Percentiles rank a stretch among this genome's conserved stretches.
Evolutionary conservation across 1,140 invertebrate genomes (phyloP).

Genomic region (Bombus pyrosoma): DNA sequence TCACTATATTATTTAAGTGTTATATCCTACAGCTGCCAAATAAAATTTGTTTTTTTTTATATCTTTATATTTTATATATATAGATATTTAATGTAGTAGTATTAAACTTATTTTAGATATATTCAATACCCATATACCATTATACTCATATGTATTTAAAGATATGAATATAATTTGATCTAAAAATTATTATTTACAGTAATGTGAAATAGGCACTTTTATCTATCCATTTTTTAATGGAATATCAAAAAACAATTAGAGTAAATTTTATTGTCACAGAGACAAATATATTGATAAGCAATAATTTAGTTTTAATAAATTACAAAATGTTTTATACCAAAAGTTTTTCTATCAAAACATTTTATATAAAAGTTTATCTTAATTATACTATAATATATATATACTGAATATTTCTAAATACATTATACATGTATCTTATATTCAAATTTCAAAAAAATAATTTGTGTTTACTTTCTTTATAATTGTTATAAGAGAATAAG

Average conservation of each 20-base stretch:
- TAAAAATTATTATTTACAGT: not conserved
- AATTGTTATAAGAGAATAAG: conserved; percentile 3
- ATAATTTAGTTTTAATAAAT: not conserved
- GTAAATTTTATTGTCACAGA: conserved; percentile 24
- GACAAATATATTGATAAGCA: not conserved
- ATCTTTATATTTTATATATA: not conserved
- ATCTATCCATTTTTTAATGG: not conserved
- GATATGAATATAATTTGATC: not conserved
- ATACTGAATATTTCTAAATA: not conserved
- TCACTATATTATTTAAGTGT: conserved; percentile 20
- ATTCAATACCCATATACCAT: not conserved
- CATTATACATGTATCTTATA: not conserved
- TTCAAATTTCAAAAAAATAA: conserved; percentile 11
- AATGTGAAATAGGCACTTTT: conserved; percentile 8
- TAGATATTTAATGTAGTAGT: too few species aligned
- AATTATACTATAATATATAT: not conserved
- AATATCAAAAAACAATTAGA: not conserved
- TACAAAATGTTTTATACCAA: conserved; percentile 10
- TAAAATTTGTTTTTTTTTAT: not conserved
- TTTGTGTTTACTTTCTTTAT: not conserved
- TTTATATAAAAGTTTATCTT: conserved; percentile 12
- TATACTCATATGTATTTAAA: not conserved
- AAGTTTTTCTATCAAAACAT: not conserved
- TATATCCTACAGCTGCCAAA: not conserved
- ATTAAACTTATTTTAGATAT: too few species aligned